These are phyloP conservation scores for Drosophila erecta DNA, from an alignment of 1,140 invertebrate species.

Conservation along the genomic window DNA sequence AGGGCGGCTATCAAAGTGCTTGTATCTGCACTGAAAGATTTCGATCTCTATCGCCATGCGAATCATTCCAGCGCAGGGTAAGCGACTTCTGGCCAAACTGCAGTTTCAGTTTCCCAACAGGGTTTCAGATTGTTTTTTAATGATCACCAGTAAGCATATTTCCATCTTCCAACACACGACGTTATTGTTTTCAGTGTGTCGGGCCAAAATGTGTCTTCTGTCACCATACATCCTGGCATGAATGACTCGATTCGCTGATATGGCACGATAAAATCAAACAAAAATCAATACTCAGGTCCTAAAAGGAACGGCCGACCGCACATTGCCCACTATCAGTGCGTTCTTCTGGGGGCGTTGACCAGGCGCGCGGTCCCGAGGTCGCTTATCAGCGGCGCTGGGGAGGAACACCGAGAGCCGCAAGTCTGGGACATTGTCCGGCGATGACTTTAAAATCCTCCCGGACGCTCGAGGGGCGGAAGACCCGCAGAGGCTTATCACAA, in stretches of 20 bases:
- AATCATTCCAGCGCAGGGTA: too few relatives aligned
- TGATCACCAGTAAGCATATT: too few relatives aligned
- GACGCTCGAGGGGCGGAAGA: conserved; percentile 57
- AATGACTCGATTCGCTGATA: conserved; percentile 1
- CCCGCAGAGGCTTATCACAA: conserved; percentile 73
- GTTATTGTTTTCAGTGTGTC: background rate
- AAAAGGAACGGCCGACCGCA: conserved; percentile 13
- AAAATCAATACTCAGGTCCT: conserved; percentile 32
- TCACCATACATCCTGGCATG: conserved; percentile 16
- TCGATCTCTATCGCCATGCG: too few relatives aligned
- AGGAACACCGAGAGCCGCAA: conserved; percentile 20
- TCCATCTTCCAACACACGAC: too few relatives aligned
- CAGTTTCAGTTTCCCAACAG: too few relatives aligned
- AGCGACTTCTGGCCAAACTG: too few relatives aligned
- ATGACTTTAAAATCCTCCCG: conserved; percentile 70
- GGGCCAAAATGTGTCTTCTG: background rate
- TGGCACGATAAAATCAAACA: conserved; percentile 18
- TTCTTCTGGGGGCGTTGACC: conserved; percentile 68
- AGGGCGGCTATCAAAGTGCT: background rate
- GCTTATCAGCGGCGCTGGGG: conserved; percentile 55
- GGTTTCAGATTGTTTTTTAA: too few relatives aligned
- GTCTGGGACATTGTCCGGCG: conserved; percentile 61
- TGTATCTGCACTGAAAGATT: conserved; percentile 21
- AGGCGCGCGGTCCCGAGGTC: conserved; percentile 6
- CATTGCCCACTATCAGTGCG: conserved; percentile 46